Base-by-base conservation (phyloP, 2,888 invertebrate genomes). In the Melipona beecheii region DNA sequence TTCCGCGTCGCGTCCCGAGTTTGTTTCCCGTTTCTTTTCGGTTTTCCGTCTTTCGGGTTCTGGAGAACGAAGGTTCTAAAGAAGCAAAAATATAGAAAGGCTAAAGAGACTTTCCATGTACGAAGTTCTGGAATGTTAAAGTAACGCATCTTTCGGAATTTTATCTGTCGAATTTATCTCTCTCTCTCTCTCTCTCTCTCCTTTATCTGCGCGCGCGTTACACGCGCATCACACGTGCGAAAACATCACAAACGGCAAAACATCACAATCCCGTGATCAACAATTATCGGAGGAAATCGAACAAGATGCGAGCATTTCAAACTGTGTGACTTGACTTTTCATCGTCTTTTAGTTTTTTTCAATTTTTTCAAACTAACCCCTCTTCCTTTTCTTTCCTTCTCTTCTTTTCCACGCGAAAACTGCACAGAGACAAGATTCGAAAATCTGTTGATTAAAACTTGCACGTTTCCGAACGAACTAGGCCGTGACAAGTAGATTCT, bases 21-120 rank as follows among this genome's bases (percentile, higher is more conserved):
- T 83, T 76, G 79, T 86, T 82, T 78, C 69, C 60, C 60, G 27
- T 27, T 27, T 49, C 68, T 81, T 54, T 71, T 49, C 62, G 69
- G 73, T 78, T 78, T 78, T 78, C 70, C 78, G 27, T 31, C 31
- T 31, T 31, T 31, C 31, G 66, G 68, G 70, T 70, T 49, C 69
- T 62, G 54, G 64, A 52, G 71, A 65, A 80, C 72, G 70, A 54
- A 31, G 31, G 31, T 31, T 31, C 36, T 49, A 15, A 69, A 56
- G 65, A 19, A 66, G 49, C 19, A 27, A 27, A 19, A 74, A 82
- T 70, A 65, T 21, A 75, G 62, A 68, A 50, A 72, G 52, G 50
- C 54, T 36, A 60, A 60, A 50, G 24, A 76, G 24, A 56, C 4
- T n/a, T 56, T 27, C 27, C 21, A 15, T 19, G 24, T 50, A 19